Percentiles rank a stretch among this genome's conserved stretches.
phyloP scores from a whole-genome alignment of 2,888 invertebrate species.

The Scaptomyza polygonia region DNA sequence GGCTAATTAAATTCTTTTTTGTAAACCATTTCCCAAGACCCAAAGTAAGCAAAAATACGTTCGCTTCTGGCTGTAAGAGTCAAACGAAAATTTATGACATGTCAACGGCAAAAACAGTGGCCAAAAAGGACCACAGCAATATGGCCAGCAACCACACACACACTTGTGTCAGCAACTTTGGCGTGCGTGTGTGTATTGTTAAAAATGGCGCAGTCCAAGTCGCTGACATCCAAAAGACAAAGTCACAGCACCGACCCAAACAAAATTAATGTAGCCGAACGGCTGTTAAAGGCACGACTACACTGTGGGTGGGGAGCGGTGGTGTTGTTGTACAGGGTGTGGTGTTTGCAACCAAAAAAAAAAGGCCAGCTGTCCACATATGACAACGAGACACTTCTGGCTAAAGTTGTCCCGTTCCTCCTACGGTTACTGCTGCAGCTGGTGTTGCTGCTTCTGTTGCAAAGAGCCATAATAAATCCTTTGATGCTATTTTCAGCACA shows the following conservation, averaged over 20 bases:
- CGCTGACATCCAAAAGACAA: constrained; percentile 54
- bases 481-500: constrained; percentile 74
- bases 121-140: constrained; percentile 24
- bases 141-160: constrained; percentile 14
- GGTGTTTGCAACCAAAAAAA: constrained; percentile 4
- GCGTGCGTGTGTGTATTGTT: constrained; percentile 32
- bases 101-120: constrained; percentile 48
- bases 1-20: constrained; percentile 67
- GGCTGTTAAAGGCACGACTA: constrained; percentile 24
- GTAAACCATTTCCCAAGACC: constrained; percentile 45
- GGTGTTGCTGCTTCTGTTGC: constrained; percentile 32
- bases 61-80: constrained; percentile 37
- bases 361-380: constrained; percentile 38
- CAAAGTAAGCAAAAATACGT: constrained; percentile 25
- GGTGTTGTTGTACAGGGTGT: neutral
- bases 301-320: neutral
- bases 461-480: constrained; percentile 73
- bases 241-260: constrained; percentile 35
- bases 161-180: neutral
- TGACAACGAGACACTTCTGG: constrained; percentile 46
- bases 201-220: constrained; percentile 66
- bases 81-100: constrained; percentile 68
- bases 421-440: constrained; percentile 17
- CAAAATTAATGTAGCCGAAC: constrained; percentile 51
- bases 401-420: constrained; percentile 1